phyloP scores from a whole-genome alignment of 2,888 invertebrate species.

The Lydus trimaculatus region DNA sequence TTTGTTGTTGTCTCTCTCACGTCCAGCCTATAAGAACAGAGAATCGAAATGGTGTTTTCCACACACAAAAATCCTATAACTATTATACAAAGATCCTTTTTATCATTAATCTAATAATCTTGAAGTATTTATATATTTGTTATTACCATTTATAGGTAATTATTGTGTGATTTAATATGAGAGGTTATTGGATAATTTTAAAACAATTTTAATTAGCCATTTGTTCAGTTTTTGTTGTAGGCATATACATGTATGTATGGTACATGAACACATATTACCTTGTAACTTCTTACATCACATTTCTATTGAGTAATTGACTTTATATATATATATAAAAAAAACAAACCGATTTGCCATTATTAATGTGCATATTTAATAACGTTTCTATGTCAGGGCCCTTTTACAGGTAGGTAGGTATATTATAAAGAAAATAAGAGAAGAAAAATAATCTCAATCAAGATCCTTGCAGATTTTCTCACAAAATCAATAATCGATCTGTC shows the following conservation, averaged over 20 bases:
- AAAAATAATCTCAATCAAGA: slow-evolving; percentile 14
- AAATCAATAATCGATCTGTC: slow-evolving; percentile 21
- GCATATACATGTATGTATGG: too few species aligned
- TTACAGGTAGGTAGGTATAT: background rate
- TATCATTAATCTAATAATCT: too few species aligned
- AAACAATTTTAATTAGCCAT: slow-evolving; percentile 18
- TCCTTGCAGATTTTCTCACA: slow-evolving; percentile 24
- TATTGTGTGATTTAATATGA: background rate
- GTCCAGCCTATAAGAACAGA: background rate
- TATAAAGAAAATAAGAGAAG: too few species aligned
- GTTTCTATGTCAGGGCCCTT: slow-evolving; percentile 32
- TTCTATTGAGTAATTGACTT: slow-evolving; percentile 43
- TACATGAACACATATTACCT: slow-evolving; percentile 27
- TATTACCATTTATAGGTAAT: background rate
- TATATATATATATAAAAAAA: slow-evolving; percentile 31
- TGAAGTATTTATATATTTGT: background rate
- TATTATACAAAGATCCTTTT: too few species aligned
- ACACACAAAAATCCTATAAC: too few species aligned
- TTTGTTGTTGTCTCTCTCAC: background rate
- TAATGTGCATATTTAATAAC: slow-evolving; percentile 32
- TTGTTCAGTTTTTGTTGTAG: slow-evolving; percentile 19
- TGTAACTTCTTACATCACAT: slow-evolving; percentile 41
- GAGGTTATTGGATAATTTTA: background rate
- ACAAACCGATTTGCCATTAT: slow-evolving; percentile 33
- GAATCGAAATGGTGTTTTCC: background rate